These are phyloP conservation scores for Portevinia maculata DNA, from an alignment of 2,888 invertebrate genomes.

Conservation along the genomic window DNA sequence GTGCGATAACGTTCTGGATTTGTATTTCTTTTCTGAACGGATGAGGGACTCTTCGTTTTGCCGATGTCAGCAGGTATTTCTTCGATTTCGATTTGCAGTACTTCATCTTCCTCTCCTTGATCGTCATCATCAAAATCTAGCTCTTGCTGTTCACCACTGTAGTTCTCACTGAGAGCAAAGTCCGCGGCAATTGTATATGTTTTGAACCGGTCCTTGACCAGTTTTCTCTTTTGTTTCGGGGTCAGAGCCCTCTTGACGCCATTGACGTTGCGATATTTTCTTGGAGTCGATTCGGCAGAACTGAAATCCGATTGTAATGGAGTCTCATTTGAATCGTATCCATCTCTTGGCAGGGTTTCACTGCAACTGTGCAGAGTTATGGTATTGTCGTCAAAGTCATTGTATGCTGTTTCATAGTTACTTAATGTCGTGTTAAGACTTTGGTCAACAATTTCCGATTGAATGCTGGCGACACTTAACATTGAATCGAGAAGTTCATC, in stretches of 20 bases:
- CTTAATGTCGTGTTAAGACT: conserved; percentile 81
- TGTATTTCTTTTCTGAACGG: conserved; percentile 83
- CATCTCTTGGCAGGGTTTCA: conserved; percentile 79
- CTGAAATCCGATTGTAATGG: conserved; percentile 88
- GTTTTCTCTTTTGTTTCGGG: conserved; percentile 90
- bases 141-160: conserved; percentile 78
- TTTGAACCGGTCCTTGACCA: conserved; percentile 91
- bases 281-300: conserved; percentile 90
- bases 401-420: conserved; percentile 83
- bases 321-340: conserved; percentile 83
- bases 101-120: conserved; percentile 79
- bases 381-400: conserved; percentile 83
- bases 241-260: conserved; percentile 84
- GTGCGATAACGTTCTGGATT: conserved; percentile 90
- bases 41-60: conserved; percentile 52
- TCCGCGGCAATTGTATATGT: conserved; percentile 91
- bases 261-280: conserved; percentile 83
- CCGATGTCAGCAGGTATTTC: conserved; percentile 83
- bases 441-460: conserved; percentile 89
- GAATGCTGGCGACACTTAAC: conserved; percentile 92
- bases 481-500: conserved; percentile 90
- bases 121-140: conserved; percentile 78
- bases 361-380: conserved; percentile 85
- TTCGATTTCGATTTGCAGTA: conserved; percentile 80
- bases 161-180: conserved; percentile 81